Base-by-base conservation (phyloP, 2,888 invertebrate genomes). In the Dolichomitus sp. region DNA sequence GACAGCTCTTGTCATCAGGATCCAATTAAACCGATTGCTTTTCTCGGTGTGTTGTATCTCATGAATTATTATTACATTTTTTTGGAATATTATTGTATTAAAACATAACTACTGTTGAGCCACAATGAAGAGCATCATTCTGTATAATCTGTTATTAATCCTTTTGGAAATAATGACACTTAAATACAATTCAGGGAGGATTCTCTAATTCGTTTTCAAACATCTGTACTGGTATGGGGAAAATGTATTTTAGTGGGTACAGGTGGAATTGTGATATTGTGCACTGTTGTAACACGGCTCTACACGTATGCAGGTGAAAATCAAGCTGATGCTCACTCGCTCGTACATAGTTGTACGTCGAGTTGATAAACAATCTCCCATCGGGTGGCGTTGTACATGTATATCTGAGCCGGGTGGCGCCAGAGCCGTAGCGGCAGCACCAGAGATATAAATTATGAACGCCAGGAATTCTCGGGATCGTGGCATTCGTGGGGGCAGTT, bases 381-480 rank as follows among this genome's bases (percentile, higher is more conserved):
- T 48, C 68, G 68, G 76, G 42, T 76, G 66, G 52, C 33, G 52
- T n/a, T 52, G 19, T 63, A 30, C 63, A 45, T 30, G 33, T 48
- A 65, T 74, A 59, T 74, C 48, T 50, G 45, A 40, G 57, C 33
- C 45, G 33, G 27, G 73, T 7, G 69, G 42, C 65, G 50, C 33
- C 50, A 48, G 11, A 30, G 17, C 45, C 54, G 42, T 61, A 37
- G 37, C 45, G 50, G 19, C 68, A 52, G 50, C 59, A 54, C 76
- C 80, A 74, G 69, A 59, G 80, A 83, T 83, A 80, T 83, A 80
- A 80, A 83, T 83, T 83, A 77, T 83, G 80, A 83, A 80, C 77
- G 77, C 76, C 83, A 69, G 68, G 69, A 74, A 69, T 83, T 69
- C 80, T 73, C 69, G 77, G 83, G 59, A 63, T 83, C 73, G 70